Evolutionary conservation across 2,888 invertebrate species (phyloP).

Genomic region (Pseudococcus viburni): DNA sequence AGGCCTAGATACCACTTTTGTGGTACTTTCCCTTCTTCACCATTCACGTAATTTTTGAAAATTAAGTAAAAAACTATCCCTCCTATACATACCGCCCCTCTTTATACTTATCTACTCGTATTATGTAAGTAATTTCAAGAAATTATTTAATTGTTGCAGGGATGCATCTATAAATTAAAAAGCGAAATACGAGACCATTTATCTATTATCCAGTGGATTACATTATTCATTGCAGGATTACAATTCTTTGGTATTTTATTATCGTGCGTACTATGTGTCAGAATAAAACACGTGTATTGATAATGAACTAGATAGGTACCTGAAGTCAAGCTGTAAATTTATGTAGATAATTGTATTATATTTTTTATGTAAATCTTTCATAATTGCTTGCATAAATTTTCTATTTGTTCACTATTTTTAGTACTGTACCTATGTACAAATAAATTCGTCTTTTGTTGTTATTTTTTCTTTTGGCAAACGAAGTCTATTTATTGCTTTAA

Average conservation of each 20-base stretch:
- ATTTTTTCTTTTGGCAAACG: not conserved
- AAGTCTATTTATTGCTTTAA: no score
- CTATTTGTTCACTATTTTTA: no score
- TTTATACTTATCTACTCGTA: no score
- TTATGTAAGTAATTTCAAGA: not conserved
- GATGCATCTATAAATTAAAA: slow-evolving; percentile 53
- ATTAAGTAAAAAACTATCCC: no score
- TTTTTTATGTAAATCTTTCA: slow-evolving; percentile 8
- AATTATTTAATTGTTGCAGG: slow-evolving; percentile 21
- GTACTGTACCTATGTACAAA: no score
- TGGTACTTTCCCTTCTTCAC: no score
- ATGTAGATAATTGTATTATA: not conserved
- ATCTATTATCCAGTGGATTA: slow-evolving; percentile 43
- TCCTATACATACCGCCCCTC: no score
- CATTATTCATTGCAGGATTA: slow-evolving; percentile 54
- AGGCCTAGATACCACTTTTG: no score
- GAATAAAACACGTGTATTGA: slow-evolving; percentile 56
- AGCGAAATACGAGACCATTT: slow-evolving; percentile 46
- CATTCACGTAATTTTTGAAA: no score
- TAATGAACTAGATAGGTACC: not conserved
- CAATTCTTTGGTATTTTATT: slow-evolving; percentile 59
- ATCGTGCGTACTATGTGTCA: slow-evolving; percentile 50
- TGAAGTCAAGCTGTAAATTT: not conserved
- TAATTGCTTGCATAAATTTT: not conserved
- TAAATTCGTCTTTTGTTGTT: not conserved